Evolutionary conservation across 2,113 vertebrate genomes (phyloP), one percentile per base, ranked within the genome.

Genomic region (Cavia porcellus): DNA sequence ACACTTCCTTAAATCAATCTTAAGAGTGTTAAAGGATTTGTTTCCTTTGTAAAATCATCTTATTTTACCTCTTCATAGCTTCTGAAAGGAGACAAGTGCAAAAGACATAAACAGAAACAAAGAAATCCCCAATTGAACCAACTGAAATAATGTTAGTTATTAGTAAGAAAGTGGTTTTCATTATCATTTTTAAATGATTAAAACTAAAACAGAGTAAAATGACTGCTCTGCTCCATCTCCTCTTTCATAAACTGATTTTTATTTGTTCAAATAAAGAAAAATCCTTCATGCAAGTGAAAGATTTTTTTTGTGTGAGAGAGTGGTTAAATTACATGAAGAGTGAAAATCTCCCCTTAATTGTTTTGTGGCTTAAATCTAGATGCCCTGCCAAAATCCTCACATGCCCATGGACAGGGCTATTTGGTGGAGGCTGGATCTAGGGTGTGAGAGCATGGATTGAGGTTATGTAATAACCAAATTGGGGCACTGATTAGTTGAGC

Each of bases 251-350:
- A 28, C 9, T 10, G 15, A 32, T 82, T 89, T 62, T 10, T 83
- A 50, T 84, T 77, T 22, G 62, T 95, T 30, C 74, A 28, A 86
- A 79, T 83, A 90, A 90, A 79, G 79, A 79, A 77, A 86, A 90
- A 72, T 14, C 15, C 13, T 55, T 64, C 3, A 7, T 85, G 66
- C 38, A 61, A 28, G 32, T 85, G 4, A 19, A 50, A 87, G 38
- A 38, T 38, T 38, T 45, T 32, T 30, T 8, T 38, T 89, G 6
- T 79, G 12, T 72, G 7, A 61, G 13, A 87, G 20, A 77, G 7
- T 52, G 3, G 30, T 38, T 90, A 10, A 6, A 85, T 32, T 80
- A 20, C 3, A 75, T 57, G 7, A 38, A 89, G 11, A 45, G 20
- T 90, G 87, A 85, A 88, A 75, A 81, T 86, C 2, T 25, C 70